Percentiles rank a stretch among this genome's conserved stretches.
Conservation (phyloP, 2,113 vertebrate species). For the Numenius arquata region DNA sequence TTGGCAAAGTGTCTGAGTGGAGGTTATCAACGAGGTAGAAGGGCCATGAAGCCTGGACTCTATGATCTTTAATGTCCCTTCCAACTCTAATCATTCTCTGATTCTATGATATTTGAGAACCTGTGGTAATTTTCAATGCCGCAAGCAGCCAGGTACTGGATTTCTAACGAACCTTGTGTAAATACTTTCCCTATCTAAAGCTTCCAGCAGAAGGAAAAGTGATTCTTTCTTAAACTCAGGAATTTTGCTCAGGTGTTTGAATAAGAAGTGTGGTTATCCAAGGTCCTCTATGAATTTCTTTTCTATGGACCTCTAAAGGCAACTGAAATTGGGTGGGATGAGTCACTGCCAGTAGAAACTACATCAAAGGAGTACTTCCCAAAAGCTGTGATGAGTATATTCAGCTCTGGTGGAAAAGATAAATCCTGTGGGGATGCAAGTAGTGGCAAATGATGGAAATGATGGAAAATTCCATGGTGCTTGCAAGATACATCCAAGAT, state of each 20-base stretch:
- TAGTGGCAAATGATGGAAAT: neutral
- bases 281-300: neutral
- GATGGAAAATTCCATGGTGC: neutral
- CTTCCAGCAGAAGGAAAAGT: neutral
- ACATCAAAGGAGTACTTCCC: neutral
- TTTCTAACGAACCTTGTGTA: neutral
- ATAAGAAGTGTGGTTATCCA: neutral
- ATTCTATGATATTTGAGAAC: neutral
- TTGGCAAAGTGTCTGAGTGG: neutral
- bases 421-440: neutral
- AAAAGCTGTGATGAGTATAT: neutral
- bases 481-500: neutral
- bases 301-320: neutral
- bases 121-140: neutral
- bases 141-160: rapidly evolving
- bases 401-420: neutral
- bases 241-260: neutral
- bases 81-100: no score
- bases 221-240: neutral
- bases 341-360: neutral
- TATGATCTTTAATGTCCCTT: no score
- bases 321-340: neutral
- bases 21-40: neutral
- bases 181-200: neutral
- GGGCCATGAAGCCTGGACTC: rapidly evolving